A percentile compares a stretch with the other conserved stretches of the same genome.
Evolutionary conservation across 2,888 invertebrate genomes (phyloP).

Genomic region (Anorthoa munda): DNA sequence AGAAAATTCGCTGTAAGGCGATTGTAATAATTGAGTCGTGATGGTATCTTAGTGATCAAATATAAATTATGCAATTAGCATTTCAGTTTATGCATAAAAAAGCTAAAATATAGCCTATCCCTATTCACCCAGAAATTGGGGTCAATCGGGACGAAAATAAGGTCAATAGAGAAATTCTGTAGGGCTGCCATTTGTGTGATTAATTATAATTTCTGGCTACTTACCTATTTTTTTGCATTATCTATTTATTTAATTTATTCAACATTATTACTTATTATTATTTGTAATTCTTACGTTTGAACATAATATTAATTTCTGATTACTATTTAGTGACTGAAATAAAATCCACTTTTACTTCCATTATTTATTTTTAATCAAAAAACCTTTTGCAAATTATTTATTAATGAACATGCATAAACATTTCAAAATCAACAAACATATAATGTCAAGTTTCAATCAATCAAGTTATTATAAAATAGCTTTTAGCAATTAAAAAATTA

Average conservation of each 20-base stretch:
- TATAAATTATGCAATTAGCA: constrained; percentile 17
- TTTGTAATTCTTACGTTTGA: too few relatives aligned
- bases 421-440: constrained; percentile 8
- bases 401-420: constrained; percentile 9
- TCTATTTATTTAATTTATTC: not conserved
- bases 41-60: constrained; percentile 16
- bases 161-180: constrained; percentile 31
- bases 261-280: not conserved
- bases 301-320: not conserved
- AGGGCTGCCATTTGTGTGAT: not conserved
- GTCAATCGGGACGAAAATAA: constrained; percentile 37
- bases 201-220: not conserved
- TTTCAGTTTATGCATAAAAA: constrained; percentile 21
- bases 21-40: constrained; percentile 32
- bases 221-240: not conserved
- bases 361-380: constrained; percentile 12
- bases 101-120: constrained; percentile 32
- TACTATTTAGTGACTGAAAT: not conserved
- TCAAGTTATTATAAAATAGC: constrained; percentile 1
- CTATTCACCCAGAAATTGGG: constrained; percentile 35
- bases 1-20: constrained; percentile 17
- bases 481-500: constrained; percentile 1
- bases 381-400: constrained; percentile 14
- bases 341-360: not conserved
- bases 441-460: not conserved